These are phyloP conservation scores for Raja brachyura DNA, from an alignment of 2,113 vertebrate genomes.

Conservation along the genomic window DNA sequence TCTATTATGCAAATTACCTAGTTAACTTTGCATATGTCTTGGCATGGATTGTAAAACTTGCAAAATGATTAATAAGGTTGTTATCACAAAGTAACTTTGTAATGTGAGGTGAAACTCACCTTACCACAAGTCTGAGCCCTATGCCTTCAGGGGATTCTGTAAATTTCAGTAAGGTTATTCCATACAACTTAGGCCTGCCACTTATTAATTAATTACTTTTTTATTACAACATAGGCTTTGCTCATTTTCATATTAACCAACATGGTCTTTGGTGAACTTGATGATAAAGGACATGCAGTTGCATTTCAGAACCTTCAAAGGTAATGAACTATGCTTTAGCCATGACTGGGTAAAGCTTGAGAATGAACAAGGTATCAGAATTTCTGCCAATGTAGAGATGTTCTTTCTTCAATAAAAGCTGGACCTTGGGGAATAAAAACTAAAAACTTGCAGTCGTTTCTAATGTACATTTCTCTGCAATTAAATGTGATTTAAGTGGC, in stretches of 20 bases:
- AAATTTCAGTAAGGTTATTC: background rate
- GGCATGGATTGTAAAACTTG: background rate
- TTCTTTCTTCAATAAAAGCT: background rate
- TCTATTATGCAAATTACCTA: constrained; percentile 24
- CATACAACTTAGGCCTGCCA: background rate
- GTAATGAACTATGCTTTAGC: background rate
- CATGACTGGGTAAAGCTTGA: background rate
- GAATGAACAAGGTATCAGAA: background rate
- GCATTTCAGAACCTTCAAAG: background rate
- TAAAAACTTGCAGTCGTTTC: background rate
- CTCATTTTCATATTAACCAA: background rate
- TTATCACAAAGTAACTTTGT: background rate
- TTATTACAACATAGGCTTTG: background rate
- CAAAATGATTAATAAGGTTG: constrained; percentile 31
- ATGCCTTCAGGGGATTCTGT: background rate
- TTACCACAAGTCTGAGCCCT: background rate
- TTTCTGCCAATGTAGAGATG: background rate
- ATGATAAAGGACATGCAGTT: background rate
- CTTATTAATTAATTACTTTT: background rate
- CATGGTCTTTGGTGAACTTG: background rate
- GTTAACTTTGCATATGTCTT: constrained; percentile 27
- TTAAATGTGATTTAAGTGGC: background rate
- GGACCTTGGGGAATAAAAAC: background rate
- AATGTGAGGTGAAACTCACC: background rate
- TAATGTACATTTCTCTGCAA: background rate